Conservation (phyloP, 1,140 invertebrate genomes). For the Trypoxylus dichotomus region DNA sequence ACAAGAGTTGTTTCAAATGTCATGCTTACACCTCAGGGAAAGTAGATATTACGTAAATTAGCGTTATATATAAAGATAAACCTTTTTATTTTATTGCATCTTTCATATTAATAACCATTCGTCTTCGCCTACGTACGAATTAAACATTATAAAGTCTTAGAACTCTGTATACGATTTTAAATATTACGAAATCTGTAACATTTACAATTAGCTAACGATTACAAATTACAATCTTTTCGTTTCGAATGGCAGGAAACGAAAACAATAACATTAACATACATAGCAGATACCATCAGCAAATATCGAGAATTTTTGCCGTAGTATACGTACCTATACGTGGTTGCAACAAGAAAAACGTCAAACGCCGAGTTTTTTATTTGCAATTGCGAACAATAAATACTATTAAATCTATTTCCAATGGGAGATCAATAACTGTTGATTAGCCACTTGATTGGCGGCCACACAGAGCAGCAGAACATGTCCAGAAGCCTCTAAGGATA, state of each 20-base stretch:
- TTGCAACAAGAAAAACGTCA: background rate
- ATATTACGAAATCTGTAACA: too few species aligned
- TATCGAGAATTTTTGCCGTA: background rate
- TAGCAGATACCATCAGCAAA: background rate
- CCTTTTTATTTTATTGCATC: too few species aligned
- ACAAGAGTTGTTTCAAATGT: too few species aligned
- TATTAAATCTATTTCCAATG: conserved; percentile 14
- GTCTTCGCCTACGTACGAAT: too few species aligned
- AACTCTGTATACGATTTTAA: too few species aligned
- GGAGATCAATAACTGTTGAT: conserved; percentile 32
- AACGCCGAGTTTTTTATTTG: background rate
- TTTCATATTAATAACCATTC: too few species aligned
- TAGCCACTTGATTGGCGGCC: conserved; percentile 26
- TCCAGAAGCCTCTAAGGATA: conserved; percentile 26
- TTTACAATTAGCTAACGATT: too few species aligned
- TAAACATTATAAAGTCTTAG: too few species aligned
- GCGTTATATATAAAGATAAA: too few species aligned
- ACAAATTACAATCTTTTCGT: background rate
- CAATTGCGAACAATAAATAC: conserved; percentile 8
- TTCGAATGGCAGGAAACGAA: background rate
- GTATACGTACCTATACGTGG: background rate
- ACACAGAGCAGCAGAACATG: conserved; percentile 24
- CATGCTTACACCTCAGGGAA: too few species aligned
- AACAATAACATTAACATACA: background rate
- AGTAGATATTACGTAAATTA: too few species aligned